phyloP scores from a whole-genome alignment of 2,113 vertebrate genomes.

The Hemichromis elongatus region DNA sequence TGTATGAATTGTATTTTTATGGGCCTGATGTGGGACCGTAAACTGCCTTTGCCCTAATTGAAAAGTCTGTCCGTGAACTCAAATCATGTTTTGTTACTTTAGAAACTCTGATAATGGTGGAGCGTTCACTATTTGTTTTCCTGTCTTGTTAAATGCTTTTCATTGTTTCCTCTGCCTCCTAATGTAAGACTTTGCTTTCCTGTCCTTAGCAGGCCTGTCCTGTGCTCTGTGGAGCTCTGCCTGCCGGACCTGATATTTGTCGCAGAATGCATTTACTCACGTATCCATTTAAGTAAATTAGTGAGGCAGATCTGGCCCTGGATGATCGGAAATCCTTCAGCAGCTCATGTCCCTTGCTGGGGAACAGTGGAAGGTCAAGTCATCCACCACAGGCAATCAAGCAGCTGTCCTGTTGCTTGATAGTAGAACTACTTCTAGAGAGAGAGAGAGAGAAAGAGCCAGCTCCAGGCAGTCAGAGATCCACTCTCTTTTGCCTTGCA shows the following conservation, averaged over 20 bases:
- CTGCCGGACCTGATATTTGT: conserved; percentile 20
- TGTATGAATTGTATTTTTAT: neutral
- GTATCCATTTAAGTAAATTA: conserved; percentile 45
- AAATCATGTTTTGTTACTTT: neutral
- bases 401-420: conserved; percentile 32
- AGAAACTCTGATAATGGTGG: neutral
- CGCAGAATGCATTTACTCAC: conserved; percentile 21
- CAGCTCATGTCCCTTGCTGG: conserved; percentile 11
- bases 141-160: neutral
- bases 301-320: neutral
- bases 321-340: conserved; percentile 20
- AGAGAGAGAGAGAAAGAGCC: neutral
- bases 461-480: conserved; percentile 5
- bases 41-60: neutral
- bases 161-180: neutral
- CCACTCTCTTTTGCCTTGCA: conserved; percentile 1
- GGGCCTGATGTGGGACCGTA: neutral
- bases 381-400: conserved; percentile 13
- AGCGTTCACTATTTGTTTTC: neutral
- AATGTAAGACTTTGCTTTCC: neutral
- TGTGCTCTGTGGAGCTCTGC: neutral
- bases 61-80: neutral
- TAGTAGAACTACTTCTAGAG: neutral
- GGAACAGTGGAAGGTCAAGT: conserved; percentile 59
- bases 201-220: conserved; percentile 3